Base-by-base conservation (phyloP, 1,140 invertebrate species). In the Formica selysi region DNA sequence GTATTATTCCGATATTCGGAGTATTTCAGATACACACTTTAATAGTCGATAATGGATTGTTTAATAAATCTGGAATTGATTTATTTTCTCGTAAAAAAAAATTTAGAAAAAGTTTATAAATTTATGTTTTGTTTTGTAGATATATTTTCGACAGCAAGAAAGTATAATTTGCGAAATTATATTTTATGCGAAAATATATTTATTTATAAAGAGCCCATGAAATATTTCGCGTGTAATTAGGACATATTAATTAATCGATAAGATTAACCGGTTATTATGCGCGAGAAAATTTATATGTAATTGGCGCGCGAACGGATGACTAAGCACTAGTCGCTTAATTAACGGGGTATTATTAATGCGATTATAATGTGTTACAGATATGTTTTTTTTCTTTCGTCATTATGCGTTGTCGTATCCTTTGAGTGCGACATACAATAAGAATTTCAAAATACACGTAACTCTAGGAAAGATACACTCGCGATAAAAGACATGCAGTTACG, bases 171-270 rank as follows among this genome's bases (percentile, higher is more conserved):
- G 16, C 16, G 16, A 51, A 48, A 48, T 3, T 48, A 48, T 6
- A 51, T 19, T 51, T 51, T 19, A 51, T 51, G 48, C 16, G 16
- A 51, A 51, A 51, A 51, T 51, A 19, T 51, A 51, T 51, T 19
- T 19, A 51, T 51, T 51, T 51, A 19, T 16, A 16, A 16, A 19
- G 48, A 19, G 4, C 3, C 16, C 3, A 16, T 51, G 48, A 51
- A 48, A 51, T 0, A 6, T 19, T 26, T 54, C 44, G 2, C 13
- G 6, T 8, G 10, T 32, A 29, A 61, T 13, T 3, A 59, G 59
- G 41, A 44, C 71, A 59, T 59, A 26, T 44, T 81, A 70, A 80
- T 70, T 80, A 71, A 61, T 59, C 16, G 10, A 61, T 29, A 19
- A 26, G 67, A 51, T 44, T 32, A 71, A 11, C 71, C 26, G 41